Evolutionary conservation across 2,888 invertebrate genomes (phyloP).

Genomic region (Aleiodes alternator): DNA sequence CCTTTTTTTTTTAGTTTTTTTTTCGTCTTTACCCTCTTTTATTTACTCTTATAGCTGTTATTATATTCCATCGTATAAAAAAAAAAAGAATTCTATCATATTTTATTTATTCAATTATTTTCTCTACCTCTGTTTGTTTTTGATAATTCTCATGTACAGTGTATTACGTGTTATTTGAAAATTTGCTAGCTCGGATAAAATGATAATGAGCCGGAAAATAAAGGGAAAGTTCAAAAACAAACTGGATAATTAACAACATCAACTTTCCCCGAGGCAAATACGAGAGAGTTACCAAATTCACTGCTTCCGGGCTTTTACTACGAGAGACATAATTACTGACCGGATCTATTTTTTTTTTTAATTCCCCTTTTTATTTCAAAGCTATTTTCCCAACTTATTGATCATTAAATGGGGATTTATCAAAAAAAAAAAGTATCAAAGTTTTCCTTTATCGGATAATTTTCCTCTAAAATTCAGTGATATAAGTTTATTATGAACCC

Average conservation of each 20-base stretch:
- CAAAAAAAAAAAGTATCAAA: no score
- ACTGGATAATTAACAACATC: constrained; percentile 44
- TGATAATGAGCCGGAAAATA: constrained; percentile 32
- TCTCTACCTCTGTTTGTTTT: no score
- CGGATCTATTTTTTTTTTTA: constrained; percentile 11
- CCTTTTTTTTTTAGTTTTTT: constrained; percentile 9
- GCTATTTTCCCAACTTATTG: not conserved
- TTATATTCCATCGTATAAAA: no score
- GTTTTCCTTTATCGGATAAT: no score
- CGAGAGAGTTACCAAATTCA: constrained; percentile 13
- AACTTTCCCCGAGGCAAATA: constrained; percentile 9
- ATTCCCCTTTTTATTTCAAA: not conserved
- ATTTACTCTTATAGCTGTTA: not conserved
- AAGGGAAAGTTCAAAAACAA: constrained; percentile 27
- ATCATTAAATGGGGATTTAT: not conserved
- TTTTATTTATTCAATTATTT: constrained; percentile 23
- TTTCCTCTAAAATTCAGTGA: no score
- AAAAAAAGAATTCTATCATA: not conserved
- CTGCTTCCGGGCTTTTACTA: constrained; percentile 28
- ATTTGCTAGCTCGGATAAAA: not conserved
- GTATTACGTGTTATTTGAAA: no score
- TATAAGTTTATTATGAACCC: no score
- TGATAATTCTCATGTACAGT: no score
- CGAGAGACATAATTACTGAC: constrained; percentile 10
- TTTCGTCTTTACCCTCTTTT: constrained; percentile 10